Evolutionary conservation across 2,888 invertebrate genomes (phyloP).

Genomic region (Mongoloraphidia duomilia): DNA sequence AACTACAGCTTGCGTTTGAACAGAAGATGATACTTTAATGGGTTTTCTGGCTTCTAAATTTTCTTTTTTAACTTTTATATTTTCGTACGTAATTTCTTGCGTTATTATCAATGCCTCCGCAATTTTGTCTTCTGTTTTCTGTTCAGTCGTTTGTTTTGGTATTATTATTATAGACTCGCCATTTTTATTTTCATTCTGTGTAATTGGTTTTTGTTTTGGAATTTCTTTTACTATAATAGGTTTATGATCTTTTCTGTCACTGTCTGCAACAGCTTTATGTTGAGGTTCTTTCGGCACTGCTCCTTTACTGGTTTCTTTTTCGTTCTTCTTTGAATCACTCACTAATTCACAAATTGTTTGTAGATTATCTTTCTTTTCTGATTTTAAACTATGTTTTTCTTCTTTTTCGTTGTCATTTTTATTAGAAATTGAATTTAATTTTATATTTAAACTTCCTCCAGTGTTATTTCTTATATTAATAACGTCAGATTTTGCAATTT

Average conservation of each 20-base stretch:
- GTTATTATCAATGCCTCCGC: constrained; percentile 28
- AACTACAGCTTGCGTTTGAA: constrained; percentile 38
- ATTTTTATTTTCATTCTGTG: neutral
- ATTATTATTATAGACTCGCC: no score
- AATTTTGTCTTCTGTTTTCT: constrained; percentile 21
- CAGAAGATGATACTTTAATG: constrained; percentile 40
- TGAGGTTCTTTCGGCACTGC: constrained; percentile 8
- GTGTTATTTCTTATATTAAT: constrained; percentile 4
- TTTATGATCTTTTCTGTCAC: constrained; percentile 2
- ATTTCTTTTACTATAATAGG: constrained; percentile 13
- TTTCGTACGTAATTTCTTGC: constrained; percentile 29
- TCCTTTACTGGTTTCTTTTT: constrained; percentile 10
- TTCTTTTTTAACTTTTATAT: constrained; percentile 28
- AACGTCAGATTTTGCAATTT: constrained; percentile 10
- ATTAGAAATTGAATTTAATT: neutral
- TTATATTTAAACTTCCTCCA: constrained; percentile 7
- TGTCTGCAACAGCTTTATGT: neutral
- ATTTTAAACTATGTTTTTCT: neutral
- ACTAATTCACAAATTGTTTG: no score
- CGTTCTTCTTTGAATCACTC: neutral
- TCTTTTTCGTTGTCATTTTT: constrained; percentile 3
- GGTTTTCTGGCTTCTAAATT: constrained; percentile 23
- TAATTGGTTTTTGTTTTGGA: constrained; percentile 14
- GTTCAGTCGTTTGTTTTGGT: constrained; percentile 1
- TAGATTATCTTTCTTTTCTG: no score